Evolutionary conservation across 2,797 vertebrate species (phyloP).

Genomic region (Pseudomugil tenellus): DNA sequence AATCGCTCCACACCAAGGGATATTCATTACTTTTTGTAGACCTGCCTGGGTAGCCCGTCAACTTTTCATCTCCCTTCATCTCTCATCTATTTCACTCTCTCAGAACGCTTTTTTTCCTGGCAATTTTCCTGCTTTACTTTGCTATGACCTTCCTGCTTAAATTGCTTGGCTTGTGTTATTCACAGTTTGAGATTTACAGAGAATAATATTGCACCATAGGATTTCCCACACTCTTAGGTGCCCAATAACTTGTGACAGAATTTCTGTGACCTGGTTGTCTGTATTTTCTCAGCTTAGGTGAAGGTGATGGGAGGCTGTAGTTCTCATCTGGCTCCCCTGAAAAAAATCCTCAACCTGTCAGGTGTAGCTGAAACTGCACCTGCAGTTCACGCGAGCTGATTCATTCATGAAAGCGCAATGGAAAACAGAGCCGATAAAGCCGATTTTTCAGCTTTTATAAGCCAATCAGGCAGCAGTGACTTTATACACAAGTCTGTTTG

Average conservation of each 20-base stretch:
- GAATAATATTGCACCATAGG: slow-evolving; percentile 81
- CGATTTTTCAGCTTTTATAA: slow-evolving; percentile 35
- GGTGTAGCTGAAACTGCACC: slow-evolving; percentile 38
- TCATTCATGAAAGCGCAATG: slow-evolving; percentile 31
- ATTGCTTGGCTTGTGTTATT: slow-evolving; percentile 87
- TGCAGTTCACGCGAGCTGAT: slow-evolving; percentile 35
- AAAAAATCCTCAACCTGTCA: slow-evolving; percentile 50
- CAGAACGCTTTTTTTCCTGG: slow-evolving; percentile 76
- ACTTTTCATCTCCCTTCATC: slow-evolving; percentile 84
- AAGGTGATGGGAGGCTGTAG: slow-evolving; percentile 71
- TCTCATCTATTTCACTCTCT: slow-evolving; percentile 85
- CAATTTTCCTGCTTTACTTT: slow-evolving; percentile 82
- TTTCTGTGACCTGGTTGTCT: slow-evolving; percentile 70
- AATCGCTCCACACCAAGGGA: slow-evolving; percentile 83
- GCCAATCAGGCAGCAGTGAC: slow-evolving; percentile 21
- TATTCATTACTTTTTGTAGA: slow-evolving; percentile 87
- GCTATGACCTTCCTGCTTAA: slow-evolving; percentile 85
- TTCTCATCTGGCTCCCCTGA: slow-evolving; percentile 54
- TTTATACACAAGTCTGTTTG: slow-evolving; percentile 24
- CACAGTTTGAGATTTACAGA: slow-evolving; percentile 83
- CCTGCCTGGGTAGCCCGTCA: slow-evolving; percentile 83
- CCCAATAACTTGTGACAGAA: slow-evolving; percentile 83
- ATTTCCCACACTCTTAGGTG: slow-evolving; percentile 84
- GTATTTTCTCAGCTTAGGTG: slow-evolving; percentile 72
- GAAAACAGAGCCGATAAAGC: slow-evolving; percentile 45